Conservation (phyloP, 2,113 vertebrate species). For the Etheostoma spectabile region DNA sequence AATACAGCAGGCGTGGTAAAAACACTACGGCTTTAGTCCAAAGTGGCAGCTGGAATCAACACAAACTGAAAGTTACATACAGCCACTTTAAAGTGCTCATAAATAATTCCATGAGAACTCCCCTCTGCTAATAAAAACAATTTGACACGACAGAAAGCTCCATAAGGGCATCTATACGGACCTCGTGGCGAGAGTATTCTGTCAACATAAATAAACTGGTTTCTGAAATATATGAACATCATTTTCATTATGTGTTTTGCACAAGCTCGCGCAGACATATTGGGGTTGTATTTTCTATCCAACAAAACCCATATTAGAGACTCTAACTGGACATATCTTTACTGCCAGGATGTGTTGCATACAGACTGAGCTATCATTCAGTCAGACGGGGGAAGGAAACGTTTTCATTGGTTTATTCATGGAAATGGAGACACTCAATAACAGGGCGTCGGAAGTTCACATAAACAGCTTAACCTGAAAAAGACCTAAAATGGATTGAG, state of each 20-base stretch:
- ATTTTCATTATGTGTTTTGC: neutral
- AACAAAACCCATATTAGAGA: neutral
- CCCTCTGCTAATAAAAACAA: neutral
- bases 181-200: neutral
- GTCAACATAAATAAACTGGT: neutral
- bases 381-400: neutral
- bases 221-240: slow-evolving; percentile 12
- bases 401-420: slow-evolving; percentile 35
- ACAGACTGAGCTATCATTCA: neutral
- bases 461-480: slow-evolving; percentile 39
- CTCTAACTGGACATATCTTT: neutral
- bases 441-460: slow-evolving; percentile 34
- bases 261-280: neutral
- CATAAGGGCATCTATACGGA: neutral
- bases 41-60: too few relatives aligned
- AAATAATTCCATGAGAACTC: neutral
- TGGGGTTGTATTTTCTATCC: neutral
- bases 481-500: neutral
- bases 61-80: too few relatives aligned
- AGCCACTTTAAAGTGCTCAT: neutral
- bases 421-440: neutral
- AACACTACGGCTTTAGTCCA: too few relatives aligned
- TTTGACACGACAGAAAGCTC: neutral
- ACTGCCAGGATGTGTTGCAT: neutral
- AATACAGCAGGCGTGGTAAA: too few relatives aligned